Conservation (phyloP, 2,888 invertebrate species). For the Campoplex capitator region DNA sequence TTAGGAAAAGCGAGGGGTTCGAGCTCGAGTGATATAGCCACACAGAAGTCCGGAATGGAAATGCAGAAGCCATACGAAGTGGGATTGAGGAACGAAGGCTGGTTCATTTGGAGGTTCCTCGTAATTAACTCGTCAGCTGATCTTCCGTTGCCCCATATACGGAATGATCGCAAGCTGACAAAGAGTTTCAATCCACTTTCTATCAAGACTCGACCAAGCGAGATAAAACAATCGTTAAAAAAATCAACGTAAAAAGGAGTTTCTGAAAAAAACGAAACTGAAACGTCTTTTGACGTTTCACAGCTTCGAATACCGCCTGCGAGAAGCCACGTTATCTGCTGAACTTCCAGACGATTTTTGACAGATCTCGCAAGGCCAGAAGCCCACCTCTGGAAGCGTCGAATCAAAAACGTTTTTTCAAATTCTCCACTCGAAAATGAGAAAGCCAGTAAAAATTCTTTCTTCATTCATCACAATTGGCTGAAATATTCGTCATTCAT, state of each 20-base stretch:
- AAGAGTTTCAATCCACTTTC: not conserved
- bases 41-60: slow-evolving; percentile 11
- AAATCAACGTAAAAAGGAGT: not conserved
- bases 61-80: slow-evolving; percentile 34
- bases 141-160: not conserved
- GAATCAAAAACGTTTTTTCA: not conserved
- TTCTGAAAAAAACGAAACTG: not conserved
- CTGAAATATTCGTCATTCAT: not conserved
- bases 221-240: not conserved
- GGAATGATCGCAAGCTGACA: not conserved
- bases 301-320: not conserved
- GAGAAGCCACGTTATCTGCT: not conserved
- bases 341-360: not conserved
- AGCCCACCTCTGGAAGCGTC: not conserved
- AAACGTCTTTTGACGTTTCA: not conserved
- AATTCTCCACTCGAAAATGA: not conserved
- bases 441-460: not conserved
- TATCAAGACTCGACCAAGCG: not conserved
- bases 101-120: slow-evolving; percentile 31
- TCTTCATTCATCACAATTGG: too few species aligned
- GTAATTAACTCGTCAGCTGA: slow-evolving; percentile 27
- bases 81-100: slow-evolving; percentile 2
- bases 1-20: not conserved
- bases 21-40: not conserved
- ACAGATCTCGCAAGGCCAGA: not conserved